phyloP scores from a whole-genome alignment of 1,140 invertebrate genomes.

The Amyelois transitella region DNA sequence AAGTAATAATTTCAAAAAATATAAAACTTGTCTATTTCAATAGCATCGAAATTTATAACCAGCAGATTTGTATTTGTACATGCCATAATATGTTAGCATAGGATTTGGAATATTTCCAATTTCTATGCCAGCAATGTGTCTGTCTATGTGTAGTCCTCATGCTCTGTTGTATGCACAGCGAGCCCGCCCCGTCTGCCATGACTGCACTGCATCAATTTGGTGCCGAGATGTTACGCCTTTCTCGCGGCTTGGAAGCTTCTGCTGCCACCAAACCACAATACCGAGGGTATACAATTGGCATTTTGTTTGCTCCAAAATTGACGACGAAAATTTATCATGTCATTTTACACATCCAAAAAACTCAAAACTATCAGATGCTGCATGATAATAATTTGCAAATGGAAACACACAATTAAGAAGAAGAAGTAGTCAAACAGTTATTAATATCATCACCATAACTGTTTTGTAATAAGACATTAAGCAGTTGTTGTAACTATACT shows the following conservation, averaged over 20 bases:
- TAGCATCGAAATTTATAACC: too few species aligned
- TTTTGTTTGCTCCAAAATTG: constrained; percentile 35
- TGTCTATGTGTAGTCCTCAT: constrained; percentile 36
- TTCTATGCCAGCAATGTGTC: constrained; percentile 11
- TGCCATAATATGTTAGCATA: not conserved
- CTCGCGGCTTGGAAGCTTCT: constrained; percentile 81
- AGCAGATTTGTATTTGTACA: too few species aligned
- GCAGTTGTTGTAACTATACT: too few species aligned
- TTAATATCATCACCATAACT: too few species aligned
- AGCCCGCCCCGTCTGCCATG: constrained; percentile 86
- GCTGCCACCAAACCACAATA: constrained; percentile 58
- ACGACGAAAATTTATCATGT: not conserved
- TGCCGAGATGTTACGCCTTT: constrained; percentile 87
- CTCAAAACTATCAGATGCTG: too few species aligned
- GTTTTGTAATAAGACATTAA: too few species aligned
- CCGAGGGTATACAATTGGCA: constrained; percentile 60
- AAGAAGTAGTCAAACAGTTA: too few species aligned
- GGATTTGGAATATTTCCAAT: too few species aligned
- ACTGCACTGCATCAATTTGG: constrained; percentile 88
- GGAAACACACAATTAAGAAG: not conserved
- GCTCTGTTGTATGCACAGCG: constrained; percentile 70
- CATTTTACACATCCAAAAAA: too few species aligned
- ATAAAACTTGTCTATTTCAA: too few species aligned
- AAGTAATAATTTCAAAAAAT: too few species aligned
- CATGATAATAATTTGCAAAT: too few species aligned